Evolutionary conservation across 1,140 invertebrate species (phyloP), one percentile per base, ranked within the genome.

Genomic region (Pygmarrhopalites habei): DNA sequence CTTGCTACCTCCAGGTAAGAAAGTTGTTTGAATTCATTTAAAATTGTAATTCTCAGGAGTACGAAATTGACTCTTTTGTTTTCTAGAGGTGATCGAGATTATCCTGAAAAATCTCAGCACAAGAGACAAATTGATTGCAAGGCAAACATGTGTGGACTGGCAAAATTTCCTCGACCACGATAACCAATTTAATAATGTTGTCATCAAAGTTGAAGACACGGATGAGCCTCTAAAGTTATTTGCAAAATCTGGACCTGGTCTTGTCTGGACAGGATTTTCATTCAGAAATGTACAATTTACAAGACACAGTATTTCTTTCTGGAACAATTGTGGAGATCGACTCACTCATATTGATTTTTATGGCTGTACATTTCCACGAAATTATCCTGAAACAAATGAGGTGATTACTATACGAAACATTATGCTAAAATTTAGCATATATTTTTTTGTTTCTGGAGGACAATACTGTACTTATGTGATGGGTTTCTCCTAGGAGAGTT

Each of bases 291-390:
- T 62, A 26, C 44, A 62, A 15, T 29, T 66, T 0, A 62, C 55
- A 14, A 58, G 60, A 17, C 30, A 56, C 28, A 58, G 39, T 14
- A 23, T 66, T 17, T 62, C 56, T 5, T 66, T 66, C 29, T 66
- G 65, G 65, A 53, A 10, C 15, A 52, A 46, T 43, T 66, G 39
- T 43, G 59, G 65, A 57, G 60, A 66, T 23, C 30, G 29, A 28
- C 49, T 66, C 25, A 66, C 65, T 17, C 46, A 56, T 28, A 19
- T 66, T 15, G 52, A 60, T n/a, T 62, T 66, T n/a, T 66, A 57
- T 43, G 56, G 60, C 1, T 62, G 60, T 21, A 58, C 65, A 26
- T 46, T 63, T 25, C 53, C 53, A 14, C 49, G 23, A 7, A 52
- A 47, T 47, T 47, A 21, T 19, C 23, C 23, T 5, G 10, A 25